Base-by-base conservation (phyloP, 2,113 vertebrate genomes). In the Entomyzon cyanotis region DNA sequence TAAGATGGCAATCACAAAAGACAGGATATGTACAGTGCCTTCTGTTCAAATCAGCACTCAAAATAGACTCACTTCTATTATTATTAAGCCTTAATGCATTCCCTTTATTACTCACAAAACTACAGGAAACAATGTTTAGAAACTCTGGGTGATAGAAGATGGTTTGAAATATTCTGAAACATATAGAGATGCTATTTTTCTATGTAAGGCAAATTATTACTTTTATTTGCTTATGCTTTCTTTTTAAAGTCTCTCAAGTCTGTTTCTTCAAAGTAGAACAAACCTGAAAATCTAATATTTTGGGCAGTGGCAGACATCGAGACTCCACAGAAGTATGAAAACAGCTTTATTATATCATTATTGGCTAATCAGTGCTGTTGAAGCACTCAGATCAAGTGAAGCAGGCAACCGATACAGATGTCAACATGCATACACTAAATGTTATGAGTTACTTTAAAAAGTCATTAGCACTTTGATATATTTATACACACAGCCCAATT, bases 221-320 rank as follows among this genome's bases (percentile, higher is more conserved):
- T 92, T 80, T 89, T 50, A 78, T 67, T 79, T 84, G 37, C 49
- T 89, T 81, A 30, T 31, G 8, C 65, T 84, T 89, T 79, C 65
- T 84, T 87, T 90, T 87, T 90, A 24, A 84, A 89, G 49, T 31
- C n/a, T 69, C 56, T 44, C 4, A 28, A 90, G 31, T 70, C 35
- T 46, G 16, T 23, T 63, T 70, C 78, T 87, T 69, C 10, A 14
- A 71, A 68, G 60, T 9, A 84, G 80, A 76, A 53, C 31, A 79
- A 94, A 90, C 50, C 49, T 58, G 69, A 94, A 92, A 95, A 95
- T 94, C 63, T 91, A 91, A 16, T 93, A 69, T 93, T 95, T 96
- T 86, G 78, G 64, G 39, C 65, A 95, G 79, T 6, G 55, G 94
- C 69, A 96, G 94, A 96, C 88, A 96, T 69, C 60, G 65, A 81